Base-by-base conservation (phyloP, 1,140 invertebrate genomes). In the Pygmarrhopalites habei region DNA sequence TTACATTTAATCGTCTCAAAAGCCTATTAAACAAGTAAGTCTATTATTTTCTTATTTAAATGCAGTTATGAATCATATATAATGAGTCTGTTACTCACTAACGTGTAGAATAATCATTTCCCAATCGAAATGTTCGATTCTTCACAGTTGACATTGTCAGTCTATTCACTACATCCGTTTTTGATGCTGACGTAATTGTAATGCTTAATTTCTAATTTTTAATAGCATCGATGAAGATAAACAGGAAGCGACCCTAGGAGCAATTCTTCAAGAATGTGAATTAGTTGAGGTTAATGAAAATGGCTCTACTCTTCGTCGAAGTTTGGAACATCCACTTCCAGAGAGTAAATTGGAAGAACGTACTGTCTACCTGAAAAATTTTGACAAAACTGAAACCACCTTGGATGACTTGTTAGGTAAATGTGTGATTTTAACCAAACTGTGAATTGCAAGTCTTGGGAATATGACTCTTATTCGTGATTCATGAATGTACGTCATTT, bases 281-380 rank as follows among this genome's bases (percentile, higher is more conserved):
- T 47, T 71, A 21, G 52, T 71, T 17, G 65, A 71, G 26, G 61
- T 71, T 0, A 26, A 68, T 51, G 60, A 59, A 1, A 49, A 43
- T 5, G 35, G 19, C 5, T 29, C 28, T 23, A 60, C 60, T 35
- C 58, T 71, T 15, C 55, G 69, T 12, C 56, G 69, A 7, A 67
- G 49, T 63, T 60, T 52, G 2, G 53, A 67, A 32, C 32, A 55
- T 28, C 65, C 63, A n/a, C 23, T 65, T 39, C 65, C 68, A 2
- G 64, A 68, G 29, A 56, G 60, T 14, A 44, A 63, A 26, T 5
- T 44, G 0, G 65, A 67, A 39, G 49, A 53, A 12, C 44, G 52
- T 7, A 67, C 63, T 15, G 26, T 68, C 2, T 65, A 68, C 35
- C 29, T 71, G 3, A 71, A 71, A 32, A 66, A 66, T n/a, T 71